Percentiles rank a stretch among this genome's conserved stretches.
Conservation (phyloP, 2,113 vertebrate genomes). For the Phrynocephalus versicolor region DNA sequence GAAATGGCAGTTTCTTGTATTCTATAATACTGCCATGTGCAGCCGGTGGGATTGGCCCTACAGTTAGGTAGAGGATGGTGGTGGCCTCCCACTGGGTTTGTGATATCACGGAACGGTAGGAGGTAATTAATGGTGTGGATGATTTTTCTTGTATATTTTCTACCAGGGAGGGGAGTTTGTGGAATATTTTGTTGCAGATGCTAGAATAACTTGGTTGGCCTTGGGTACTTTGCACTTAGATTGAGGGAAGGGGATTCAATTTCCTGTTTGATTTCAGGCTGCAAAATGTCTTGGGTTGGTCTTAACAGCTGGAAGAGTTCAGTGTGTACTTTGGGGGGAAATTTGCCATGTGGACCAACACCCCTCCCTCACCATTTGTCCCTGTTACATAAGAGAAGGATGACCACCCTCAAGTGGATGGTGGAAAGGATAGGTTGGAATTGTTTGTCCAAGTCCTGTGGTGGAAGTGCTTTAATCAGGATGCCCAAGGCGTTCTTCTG, state of each 20-base stretch:
- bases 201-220: neutral
- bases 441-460: neutral
- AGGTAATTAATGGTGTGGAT: neutral
- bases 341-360: neutral
- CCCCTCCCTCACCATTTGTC: neutral
- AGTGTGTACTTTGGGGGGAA: neutral
- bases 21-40: neutral
- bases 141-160: neutral
- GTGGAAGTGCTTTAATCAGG: neutral
- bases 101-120: no score
- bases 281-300: neutral
- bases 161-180: neutral
- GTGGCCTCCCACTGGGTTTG: no score
- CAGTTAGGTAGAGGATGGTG: neutral
- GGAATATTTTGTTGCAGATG: neutral
- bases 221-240: neutral
- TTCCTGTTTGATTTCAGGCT: neutral
- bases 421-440: neutral
- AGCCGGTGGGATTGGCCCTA: neutral
- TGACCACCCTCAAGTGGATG: neutral
- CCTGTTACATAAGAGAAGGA: neutral
- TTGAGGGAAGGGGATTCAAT: neutral
- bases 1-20: neutral
- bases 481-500: neutral
- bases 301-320: neutral